Evolutionary conservation across 2,797 vertebrate species (phyloP).

Genomic region (Apodemus agrarius): DNA sequence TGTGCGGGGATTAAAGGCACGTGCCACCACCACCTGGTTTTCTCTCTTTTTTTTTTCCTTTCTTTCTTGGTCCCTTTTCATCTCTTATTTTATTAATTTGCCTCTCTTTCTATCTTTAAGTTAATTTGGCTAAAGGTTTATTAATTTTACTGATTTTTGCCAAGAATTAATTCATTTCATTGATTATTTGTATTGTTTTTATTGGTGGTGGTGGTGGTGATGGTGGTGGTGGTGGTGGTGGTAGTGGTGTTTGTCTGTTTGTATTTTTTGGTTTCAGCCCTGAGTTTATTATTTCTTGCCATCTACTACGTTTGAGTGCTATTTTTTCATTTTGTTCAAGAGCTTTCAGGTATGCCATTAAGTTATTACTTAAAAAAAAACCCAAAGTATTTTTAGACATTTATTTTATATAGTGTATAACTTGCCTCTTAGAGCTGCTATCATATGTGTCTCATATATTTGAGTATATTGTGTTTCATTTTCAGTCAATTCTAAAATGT

Average conservation of each 20-base stretch:
- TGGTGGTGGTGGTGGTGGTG: background rate
- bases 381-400: background rate
- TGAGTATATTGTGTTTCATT: background rate
- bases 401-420: background rate
- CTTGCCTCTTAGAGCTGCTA: background rate
- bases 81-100: background rate
- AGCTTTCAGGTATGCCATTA: background rate
- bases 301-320: background rate
- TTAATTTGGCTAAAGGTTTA: background rate
- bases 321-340: background rate
- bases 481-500: background rate
- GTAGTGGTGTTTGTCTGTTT: background rate
- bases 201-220: background rate
- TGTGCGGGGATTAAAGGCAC: too few relatives aligned
- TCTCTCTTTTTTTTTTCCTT: fast-evolving
- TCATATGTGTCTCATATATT: background rate
- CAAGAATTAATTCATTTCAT: background rate
- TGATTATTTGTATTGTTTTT: background rate
- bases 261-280: background rate
- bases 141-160: background rate
- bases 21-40: too few relatives aligned
- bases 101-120: background rate
- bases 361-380: background rate
- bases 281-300: background rate
- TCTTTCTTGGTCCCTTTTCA: background rate